Evolutionary conservation across 2,113 vertebrate species (phyloP), one percentile per base, ranked within the genome.

Genomic region (Phalacrocorax brasilianus): DNA sequence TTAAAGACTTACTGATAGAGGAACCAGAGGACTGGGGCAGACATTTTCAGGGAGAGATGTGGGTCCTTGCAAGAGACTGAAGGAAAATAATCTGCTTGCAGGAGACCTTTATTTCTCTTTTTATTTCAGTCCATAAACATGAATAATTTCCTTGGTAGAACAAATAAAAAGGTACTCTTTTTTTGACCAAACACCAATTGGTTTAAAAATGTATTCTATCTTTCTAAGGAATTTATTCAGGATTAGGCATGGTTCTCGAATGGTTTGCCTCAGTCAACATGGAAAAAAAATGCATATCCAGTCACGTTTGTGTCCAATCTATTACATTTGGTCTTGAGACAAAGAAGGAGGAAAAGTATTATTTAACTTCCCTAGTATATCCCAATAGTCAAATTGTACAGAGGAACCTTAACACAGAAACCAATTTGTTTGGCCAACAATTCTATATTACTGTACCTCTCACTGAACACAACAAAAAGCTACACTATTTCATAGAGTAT

Each of bases 261-360:
- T 86, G 16, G 22, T 94, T 97, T 95, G 40, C 24, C 59, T 89
- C 80, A 81, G 47, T 50, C 58, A 88, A 82, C 12, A 52, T 79
- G 44, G 65, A 85, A 86, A 81, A 95, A 93, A 23, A 97, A 91
- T 84, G 14, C 49, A 28, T 27, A 91, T 76, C 26, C 38, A 76
- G 40, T 89, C 55, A 87, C 27, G 35, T 92, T 93, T 81, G 38
- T 77, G 50, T 82, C 24, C 52, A 87, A 55, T 92, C 96, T 96
- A 89, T 96, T 97, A 91, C 83, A 94, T 47, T 66, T 96, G 94
- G 62, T 87, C 33, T 77, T 95, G 94, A 94, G 78, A 85, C 35
- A 97, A 96, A 77, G 56, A 59, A 93, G 70, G 22, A 95, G 95
- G 35, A 74, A 74, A 71, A 61, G 10, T 38, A 8, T 95, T 84